Conservation (phyloP, 2,797 vertebrate species). For the Emydoidea blandingii region DNA sequence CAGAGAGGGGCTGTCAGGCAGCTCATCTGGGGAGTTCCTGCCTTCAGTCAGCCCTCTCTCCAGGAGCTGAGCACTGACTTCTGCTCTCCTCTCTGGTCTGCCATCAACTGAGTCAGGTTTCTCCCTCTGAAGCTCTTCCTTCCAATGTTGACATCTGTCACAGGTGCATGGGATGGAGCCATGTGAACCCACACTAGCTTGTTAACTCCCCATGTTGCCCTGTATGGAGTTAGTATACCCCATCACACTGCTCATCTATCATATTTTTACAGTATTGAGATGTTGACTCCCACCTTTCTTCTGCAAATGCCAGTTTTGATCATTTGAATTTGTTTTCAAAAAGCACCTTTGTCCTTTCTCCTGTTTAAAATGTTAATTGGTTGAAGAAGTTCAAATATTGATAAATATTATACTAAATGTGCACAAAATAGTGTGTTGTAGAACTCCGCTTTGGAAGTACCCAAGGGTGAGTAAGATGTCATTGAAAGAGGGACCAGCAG, state of each 20-base stretch:
- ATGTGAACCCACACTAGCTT: too few species aligned
- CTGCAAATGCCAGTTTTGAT: not conserved
- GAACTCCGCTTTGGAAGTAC: slow-evolving; percentile 34
- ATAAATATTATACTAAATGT: slow-evolving; percentile 40
- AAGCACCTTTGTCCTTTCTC: slow-evolving; percentile 22
- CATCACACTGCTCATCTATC: not conserved
- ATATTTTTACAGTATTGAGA: not conserved
- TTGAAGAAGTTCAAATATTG: slow-evolving; percentile 57
- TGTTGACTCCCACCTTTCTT: not conserved
- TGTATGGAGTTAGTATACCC: too few species aligned
- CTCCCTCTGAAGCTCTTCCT: not conserved
- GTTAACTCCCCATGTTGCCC: too few species aligned
- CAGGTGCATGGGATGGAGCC: too few species aligned
- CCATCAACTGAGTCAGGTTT: not conserved
- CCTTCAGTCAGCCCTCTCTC: not conserved
- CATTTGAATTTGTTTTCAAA: not conserved
- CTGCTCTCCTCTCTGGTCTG: not conserved
- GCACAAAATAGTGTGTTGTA: slow-evolving; percentile 5
- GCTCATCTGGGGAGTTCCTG: not conserved
- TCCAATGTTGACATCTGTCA: too few species aligned
- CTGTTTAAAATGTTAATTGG: slow-evolving; percentile 54
- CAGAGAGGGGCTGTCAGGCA: not conserved
- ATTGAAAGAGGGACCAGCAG: slow-evolving; percentile 60
- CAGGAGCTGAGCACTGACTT: not conserved
- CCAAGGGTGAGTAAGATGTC: slow-evolving; percentile 41